Evolutionary conservation across 2,888 invertebrate species (phyloP), one percentile per base, ranked within the genome.

Genomic region (Drosophila rubida): DNA sequence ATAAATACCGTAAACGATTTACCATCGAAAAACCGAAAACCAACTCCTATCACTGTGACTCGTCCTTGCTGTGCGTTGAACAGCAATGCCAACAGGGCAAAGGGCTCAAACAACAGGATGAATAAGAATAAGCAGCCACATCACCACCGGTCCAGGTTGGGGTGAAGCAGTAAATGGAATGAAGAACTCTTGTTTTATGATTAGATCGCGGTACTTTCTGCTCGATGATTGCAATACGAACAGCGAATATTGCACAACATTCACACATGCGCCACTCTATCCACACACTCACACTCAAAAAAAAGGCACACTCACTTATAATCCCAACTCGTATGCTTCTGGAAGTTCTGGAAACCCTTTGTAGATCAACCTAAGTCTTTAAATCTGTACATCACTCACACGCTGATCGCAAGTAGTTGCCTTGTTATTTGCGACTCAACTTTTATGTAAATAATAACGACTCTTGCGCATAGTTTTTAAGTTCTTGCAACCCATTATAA

Each of bases 101-200:
- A 49, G 66, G 58, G 45, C 65, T 54, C 35, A 62, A 75, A 75
- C 60, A 76, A 76, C 60, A 76, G 69, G 73, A 78, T 35, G 67
- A 70, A 73, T 78, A 72, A 67, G 65, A 73, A 72, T 48, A 54
- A 62, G 50, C 64, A 72, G 49, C 74, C 71, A 48, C 74, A 71
- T 48, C 78, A 74, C 54, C 78, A 61, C 37, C 69, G 78, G 64
- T 37, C 59, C 68, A 69, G 61, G 35, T 69, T 65, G 62, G 69
- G 44, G 53, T 55, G 22, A 49, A 16, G 1, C 37, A 39, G 19
- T 2, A 19, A 19, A 23, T 30, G 39, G 27, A 54, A 58, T 45
- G 14, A 50, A 37, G 30, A 19, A 32, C n/a, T n/a, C n/a, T n/a
- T n/a, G n/a, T 54, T 42, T 32, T 25, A 8, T 32, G 16, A 41